phyloP scores from a whole-genome alignment of 2,113 vertebrate species.

The Bungarus multicinctus region DNA sequence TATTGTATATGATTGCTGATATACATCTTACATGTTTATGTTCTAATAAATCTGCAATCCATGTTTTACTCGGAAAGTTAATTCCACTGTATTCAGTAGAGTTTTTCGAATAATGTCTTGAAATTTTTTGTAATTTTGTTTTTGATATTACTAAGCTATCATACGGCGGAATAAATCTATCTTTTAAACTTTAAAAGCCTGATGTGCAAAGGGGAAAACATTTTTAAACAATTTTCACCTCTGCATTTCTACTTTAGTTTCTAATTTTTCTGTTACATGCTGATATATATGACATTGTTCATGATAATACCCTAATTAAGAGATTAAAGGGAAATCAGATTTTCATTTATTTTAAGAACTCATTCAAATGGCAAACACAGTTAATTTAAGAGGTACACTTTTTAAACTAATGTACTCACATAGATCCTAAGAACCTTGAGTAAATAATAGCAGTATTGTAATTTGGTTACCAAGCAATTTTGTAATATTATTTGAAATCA shows the following conservation, averaged over 20 bases:
- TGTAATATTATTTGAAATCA: not conserved
- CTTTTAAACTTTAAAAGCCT: slow-evolving; percentile 40
- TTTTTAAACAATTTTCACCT: slow-evolving; percentile 35
- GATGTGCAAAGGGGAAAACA: slow-evolving; percentile 25
- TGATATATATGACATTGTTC: not conserved
- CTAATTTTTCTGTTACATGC: slow-evolving; percentile 8
- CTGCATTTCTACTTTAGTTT: slow-evolving; percentile 23
- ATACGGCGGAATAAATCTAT: slow-evolving; percentile 38
- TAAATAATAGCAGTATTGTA: not conserved
- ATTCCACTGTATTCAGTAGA: not conserved
- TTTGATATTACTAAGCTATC: slow-evolving; percentile 39
- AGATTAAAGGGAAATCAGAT: not conserved
- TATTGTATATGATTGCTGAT: slow-evolving; percentile 25
- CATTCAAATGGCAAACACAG: not conserved
- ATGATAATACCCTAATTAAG: not conserved
- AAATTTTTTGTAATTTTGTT: slow-evolving; percentile 45
- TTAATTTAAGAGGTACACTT: not conserved
- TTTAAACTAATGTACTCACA: not conserved
- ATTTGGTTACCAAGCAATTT: not conserved
- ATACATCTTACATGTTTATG: not conserved
- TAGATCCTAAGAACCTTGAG: not conserved
- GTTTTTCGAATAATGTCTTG: slow-evolving; percentile 46
- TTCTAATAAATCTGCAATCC: slow-evolving; percentile 2
- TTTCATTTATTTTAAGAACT: not conserved
- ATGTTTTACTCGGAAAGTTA: not conserved